Conservation (phyloP, 2,888 invertebrate genomes). For the Mechanitis messenoides region DNA sequence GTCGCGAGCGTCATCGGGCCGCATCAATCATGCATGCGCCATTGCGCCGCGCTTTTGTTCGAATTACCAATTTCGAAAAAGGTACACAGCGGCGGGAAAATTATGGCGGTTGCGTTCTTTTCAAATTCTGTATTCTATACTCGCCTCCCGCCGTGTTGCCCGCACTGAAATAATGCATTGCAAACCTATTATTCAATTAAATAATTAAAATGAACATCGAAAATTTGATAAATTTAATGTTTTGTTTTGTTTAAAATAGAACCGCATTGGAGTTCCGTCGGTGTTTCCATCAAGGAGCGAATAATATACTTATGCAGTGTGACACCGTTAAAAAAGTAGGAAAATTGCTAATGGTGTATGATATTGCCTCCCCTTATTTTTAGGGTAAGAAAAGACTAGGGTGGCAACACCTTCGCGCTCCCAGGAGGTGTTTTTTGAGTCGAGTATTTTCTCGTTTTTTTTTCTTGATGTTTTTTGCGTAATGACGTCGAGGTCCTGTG, state of each 20-base stretch:
- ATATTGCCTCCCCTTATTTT: slow-evolving; percentile 76
- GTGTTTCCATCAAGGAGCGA: slow-evolving; percentile 18
- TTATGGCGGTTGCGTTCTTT: slow-evolving; percentile 67
- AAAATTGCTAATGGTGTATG: slow-evolving; percentile 78
- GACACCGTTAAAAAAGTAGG: slow-evolving; percentile 76
- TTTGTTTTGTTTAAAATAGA: neutral
- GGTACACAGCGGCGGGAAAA: slow-evolving; percentile 62
- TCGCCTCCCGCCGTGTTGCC: slow-evolving; percentile 53
- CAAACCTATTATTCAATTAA: slow-evolving; percentile 63
- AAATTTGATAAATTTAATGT: slow-evolving; percentile 30
- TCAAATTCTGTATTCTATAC: slow-evolving; percentile 49
- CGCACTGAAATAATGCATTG: slow-evolving; percentile 40
- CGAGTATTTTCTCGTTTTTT: slow-evolving; percentile 48
- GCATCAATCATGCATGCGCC: slow-evolving; percentile 76
- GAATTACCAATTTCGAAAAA: slow-evolving; percentile 72
- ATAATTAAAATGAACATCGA: slow-evolving; percentile 53
- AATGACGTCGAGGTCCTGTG: slow-evolving; percentile 70
- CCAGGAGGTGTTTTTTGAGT: slow-evolving; percentile 67
- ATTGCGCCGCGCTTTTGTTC: slow-evolving; percentile 73
- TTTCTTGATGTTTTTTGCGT: slow-evolving; percentile 63
- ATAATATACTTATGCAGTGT: slow-evolving; percentile 55
- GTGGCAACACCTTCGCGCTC: slow-evolving; percentile 73
- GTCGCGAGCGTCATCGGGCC: slow-evolving; percentile 54
- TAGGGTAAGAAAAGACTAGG: slow-evolving; percentile 71
- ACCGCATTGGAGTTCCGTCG: slow-evolving; percentile 3